Base-by-base conservation (phyloP, 2,888 invertebrate genomes). In the Argyresthia albistria region DNA sequence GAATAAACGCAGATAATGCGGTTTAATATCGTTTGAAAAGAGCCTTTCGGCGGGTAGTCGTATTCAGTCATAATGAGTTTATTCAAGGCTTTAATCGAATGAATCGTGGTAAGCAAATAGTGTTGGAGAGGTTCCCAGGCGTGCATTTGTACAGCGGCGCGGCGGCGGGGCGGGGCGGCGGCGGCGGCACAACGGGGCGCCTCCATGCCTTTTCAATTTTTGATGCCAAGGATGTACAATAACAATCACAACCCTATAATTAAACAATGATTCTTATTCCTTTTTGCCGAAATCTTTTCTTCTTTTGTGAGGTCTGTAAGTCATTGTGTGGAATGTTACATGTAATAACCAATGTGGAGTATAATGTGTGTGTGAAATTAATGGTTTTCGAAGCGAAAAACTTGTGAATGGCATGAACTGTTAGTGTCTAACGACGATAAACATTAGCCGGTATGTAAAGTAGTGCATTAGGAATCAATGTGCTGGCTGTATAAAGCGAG, bases 1-100 rank as follows among this genome's bases (percentile, higher is more conserved):
- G 80, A 78, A 84, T 86, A 84, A 86, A 83, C 73, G 82, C 76
- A 75, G 80, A 80, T 87, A 83, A 84, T 81, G 82, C 69, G 77
- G 77, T 82, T 79, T 83, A 80, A 86, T 84, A 84, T 82, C 76
- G 72, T 78, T 77, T 81, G 80, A 84, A 86, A 82, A 76, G 80
- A 78, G 61, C 71, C 80, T 83, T 84, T 86, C 83, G 83, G 78
- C 80, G 81, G 80, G 79, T 66, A 79, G 83, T 78, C 79, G 69
- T 59, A 84, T 87, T 86, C 82, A 81, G 58, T 60, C 63, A 66
- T 86, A 87, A 87, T 86, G 83, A 86, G 87, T 84, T 87, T 82
- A 87, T 87, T 87, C 87, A 86, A 69, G 69, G 72, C 66, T 76
- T 78, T 86, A 84, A 86, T 84, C 75, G 83, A 80, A 81, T 84